Conservation (phyloP, 1,140 invertebrate genomes). For the Cotesia chilonis region DNA sequence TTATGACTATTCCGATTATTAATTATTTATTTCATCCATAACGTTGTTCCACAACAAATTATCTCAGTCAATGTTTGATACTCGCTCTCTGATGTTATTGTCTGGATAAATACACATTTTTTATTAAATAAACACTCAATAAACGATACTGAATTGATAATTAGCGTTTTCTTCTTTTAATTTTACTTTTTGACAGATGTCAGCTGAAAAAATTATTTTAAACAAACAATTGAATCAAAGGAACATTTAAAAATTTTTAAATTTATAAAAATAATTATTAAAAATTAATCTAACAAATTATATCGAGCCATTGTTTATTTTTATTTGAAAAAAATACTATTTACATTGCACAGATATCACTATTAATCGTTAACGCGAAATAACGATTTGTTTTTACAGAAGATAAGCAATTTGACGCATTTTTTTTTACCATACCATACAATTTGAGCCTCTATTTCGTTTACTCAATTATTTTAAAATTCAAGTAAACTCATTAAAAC, state of each 20-base stretch:
- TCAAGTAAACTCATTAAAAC: background rate
- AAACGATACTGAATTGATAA: background rate
- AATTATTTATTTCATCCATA: background rate
- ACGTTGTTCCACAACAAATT: slow-evolving; percentile 1
- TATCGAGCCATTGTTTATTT: slow-evolving; percentile 46
- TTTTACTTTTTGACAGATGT: too few species aligned
- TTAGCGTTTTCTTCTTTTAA: background rate
- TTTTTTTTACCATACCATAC: background rate
- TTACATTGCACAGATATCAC: slow-evolving; percentile 61
- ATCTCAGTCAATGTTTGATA: background rate
- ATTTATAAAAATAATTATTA: background rate
- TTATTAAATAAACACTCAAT: background rate
- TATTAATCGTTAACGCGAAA: slow-evolving; percentile 47
- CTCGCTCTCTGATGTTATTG: too few species aligned
- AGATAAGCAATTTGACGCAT: slow-evolving; percentile 4
- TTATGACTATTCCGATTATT: slow-evolving; percentile 9
- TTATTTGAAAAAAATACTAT: slow-evolving; percentile 60
- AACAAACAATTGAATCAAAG: background rate
- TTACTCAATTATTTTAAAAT: background rate
- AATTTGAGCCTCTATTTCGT: background rate
- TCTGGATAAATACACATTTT: too few species aligned
- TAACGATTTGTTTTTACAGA: slow-evolving; percentile 41
- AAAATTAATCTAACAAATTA: slow-evolving; percentile 37
- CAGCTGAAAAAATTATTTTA: too few species aligned
- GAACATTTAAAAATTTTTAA: background rate